phyloP scores from a whole-genome alignment of 2,888 invertebrate genomes.

The Hirtodrosophila alboralis region DNA sequence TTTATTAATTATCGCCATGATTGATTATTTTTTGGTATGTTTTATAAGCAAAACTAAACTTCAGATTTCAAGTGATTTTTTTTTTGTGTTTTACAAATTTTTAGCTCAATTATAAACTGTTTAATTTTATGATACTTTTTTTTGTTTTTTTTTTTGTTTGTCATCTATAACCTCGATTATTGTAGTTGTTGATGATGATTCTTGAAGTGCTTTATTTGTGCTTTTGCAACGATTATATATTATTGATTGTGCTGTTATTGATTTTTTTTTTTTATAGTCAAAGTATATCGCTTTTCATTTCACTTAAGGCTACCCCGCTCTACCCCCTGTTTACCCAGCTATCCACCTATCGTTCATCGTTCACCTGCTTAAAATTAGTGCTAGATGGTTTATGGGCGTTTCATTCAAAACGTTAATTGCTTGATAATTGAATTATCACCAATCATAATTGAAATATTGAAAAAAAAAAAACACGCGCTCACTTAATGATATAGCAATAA shows the following conservation, averaged over 20 bases:
- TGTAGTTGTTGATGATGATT: conserved; percentile 10
- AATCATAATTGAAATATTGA: conserved; percentile 60
- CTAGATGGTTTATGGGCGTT: conserved; percentile 44
- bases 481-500: conserved; percentile 35
- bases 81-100: no score
- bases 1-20: no score
- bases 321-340: neutral
- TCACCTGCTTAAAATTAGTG: conserved; percentile 9
- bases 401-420: conserved; percentile 65
- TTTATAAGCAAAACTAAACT: no score
- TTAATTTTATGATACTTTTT: no score
- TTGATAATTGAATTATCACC: conserved; percentile 74
- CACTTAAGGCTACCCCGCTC: conserved; percentile 4
- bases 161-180: conserved; percentile 20
- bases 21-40: no score
- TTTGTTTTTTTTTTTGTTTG: conserved; percentile 4
- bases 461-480: conserved; percentile 58
- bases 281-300: conserved; percentile 45
- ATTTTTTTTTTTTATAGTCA: conserved; percentile 35
- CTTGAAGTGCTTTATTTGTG: conserved; percentile 58
- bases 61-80: no score
- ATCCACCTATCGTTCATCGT: neutral
- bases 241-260: conserved; percentile 61
- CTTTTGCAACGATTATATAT: conserved; percentile 52
- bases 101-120: no score